Base-by-base conservation (phyloP, 2,113 vertebrate genomes). In the Equus przewalskii region DNA sequence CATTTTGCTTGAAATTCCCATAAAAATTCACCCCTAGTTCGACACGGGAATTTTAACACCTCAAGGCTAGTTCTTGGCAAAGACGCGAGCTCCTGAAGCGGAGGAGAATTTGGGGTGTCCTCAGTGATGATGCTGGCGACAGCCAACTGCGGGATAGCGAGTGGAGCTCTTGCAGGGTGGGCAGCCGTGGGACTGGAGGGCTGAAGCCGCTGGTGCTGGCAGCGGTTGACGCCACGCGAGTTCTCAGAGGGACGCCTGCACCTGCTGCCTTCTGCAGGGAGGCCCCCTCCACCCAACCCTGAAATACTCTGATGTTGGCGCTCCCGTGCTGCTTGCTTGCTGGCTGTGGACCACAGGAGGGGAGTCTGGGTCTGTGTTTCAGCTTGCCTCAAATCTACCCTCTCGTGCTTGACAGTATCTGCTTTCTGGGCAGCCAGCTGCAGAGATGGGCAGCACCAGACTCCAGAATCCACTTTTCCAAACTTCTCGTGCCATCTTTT, bases 221-320 rank as follows among this genome's bases (percentile, higher is more conserved):
- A 79, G n/a, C 46, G 12, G 51, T 54, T 54, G 15, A 54, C 15
- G 4, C 10, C 18, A 1, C 6, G 44, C 0, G 7, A 5, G 62
- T 51, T 60, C 33, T 28, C 64, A 13, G n/a, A 15, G 30, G 14
- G 2, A 13, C 2, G 3, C n/a, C 1, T 0, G 16, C 4, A 6
- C 8, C 9, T 41, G 56, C 3, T 22, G 8, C 44, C 49, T 44
- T 15, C 8, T 18, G 5, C 1, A 4, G 0, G 21, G 1, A 62
- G 26, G 24, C 33, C 12, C 15, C n/a, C 49, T 46, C 30, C 0
- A 13, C 26, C 58, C 8, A 6, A 13, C 9, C 26, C 44, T 16
- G 26, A 26, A 18, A 8, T 5, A 3, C 2, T 5, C 12, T 14
- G 1, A 8, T 0, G 5, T 7, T 0, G 21, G 54, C 2, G 56